Percentiles rank a stretch among this genome's conserved stretches.
Evolutionary conservation across 2,113 vertebrate genomes (phyloP).

Genomic region (Oryzias curvinotus): DNA sequence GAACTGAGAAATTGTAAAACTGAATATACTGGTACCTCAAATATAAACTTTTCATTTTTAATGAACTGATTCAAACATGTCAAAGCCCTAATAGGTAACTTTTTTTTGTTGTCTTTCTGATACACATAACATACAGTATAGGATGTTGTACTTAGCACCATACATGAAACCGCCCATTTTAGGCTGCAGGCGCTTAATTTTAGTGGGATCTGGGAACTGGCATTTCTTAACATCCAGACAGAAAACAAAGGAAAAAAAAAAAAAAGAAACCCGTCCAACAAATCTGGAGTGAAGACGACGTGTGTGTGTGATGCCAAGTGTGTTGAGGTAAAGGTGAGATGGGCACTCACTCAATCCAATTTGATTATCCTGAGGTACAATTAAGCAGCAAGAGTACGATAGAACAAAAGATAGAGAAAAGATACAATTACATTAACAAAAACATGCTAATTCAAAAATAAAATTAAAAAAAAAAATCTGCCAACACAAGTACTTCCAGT

Average conservation of each 20-base stretch:
- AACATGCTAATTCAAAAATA: conserved; percentile 72
- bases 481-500: conserved; percentile 88
- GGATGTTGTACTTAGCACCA: conserved; percentile 45
- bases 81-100: conserved; percentile 20
- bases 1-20: conserved; percentile 38
- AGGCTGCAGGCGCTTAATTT: conserved; percentile 37
- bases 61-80: conserved; percentile 48
- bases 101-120: conserved; percentile 39
- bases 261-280: conserved; percentile 56
- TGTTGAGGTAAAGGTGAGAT: conserved; percentile 88
- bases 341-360: conserved; percentile 80
- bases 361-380: conserved; percentile 89
- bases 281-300: conserved; percentile 47
- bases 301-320: conserved; percentile 75
- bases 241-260: conserved; percentile 12
- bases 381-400: conserved; percentile 81
- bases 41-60: conserved; percentile 42
- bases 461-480: conserved; percentile 66
- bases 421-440: conserved; percentile 60
- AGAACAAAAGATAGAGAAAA: conserved; percentile 43
- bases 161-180: conserved; percentile 31
- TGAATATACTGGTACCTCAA: conserved; percentile 59
- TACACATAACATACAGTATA: conserved; percentile 33
- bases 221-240: conserved; percentile 20
- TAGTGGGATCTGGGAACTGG: conserved; percentile 34